Conservation (phyloP, 2,113 vertebrate species). For the Poeciliopsis prolifica region DNA sequence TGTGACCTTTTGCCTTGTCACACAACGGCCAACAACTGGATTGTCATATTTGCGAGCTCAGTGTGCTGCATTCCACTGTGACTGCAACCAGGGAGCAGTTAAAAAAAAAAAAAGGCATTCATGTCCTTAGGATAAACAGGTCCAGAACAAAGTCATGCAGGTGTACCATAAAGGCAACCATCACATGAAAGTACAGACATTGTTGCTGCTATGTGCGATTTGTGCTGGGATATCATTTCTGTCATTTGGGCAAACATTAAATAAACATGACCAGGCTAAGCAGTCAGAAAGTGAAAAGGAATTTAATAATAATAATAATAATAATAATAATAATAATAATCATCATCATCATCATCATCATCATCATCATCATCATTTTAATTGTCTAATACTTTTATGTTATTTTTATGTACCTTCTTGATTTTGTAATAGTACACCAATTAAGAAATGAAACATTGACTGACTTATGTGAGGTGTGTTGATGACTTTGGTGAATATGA, state of each 20-base stretch:
- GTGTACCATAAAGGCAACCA: neutral
- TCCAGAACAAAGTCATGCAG: conserved; percentile 11
- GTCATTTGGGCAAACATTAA: neutral
- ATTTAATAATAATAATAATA: neutral
- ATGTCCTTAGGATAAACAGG: conserved; percentile 32
- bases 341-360: no score
- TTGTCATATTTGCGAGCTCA: conserved; percentile 70
- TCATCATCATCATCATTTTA: no score
- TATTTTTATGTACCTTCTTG: no score
- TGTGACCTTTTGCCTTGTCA: conserved; percentile 73
- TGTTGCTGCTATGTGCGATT: neutral
- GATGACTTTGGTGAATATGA: no score
- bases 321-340: no score
- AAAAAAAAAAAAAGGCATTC: conserved; percentile 29
- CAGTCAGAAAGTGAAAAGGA: neutral
- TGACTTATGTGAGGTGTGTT: no score
- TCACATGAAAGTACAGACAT: neutral
- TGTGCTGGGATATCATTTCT: neutral
- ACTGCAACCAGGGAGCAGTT: conserved; percentile 38
- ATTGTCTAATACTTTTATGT: no score
- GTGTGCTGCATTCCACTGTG: conserved; percentile 51
- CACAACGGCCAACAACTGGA: conserved; percentile 63
- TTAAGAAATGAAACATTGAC: no score
- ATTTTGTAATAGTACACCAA: neutral
- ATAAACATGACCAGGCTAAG: neutral